Base-by-base conservation (phyloP, 2,888 invertebrate genomes). In the Eretmocerus hayati region DNA sequence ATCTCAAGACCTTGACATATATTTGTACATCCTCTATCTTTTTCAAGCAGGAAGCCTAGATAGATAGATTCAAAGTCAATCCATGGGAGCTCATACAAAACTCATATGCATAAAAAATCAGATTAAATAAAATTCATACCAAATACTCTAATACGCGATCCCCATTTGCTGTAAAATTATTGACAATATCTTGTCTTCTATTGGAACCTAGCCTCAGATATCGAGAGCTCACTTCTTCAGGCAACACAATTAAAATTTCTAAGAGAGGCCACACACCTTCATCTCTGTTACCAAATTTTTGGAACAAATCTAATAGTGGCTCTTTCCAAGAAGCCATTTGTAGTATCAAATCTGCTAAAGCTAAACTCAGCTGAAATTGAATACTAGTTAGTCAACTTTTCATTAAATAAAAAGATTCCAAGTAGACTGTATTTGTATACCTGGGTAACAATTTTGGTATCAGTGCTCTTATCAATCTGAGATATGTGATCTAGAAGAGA, bases 301-400 rank as follows among this genome's bases (percentile, higher is more conserved):
- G 82, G 31, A 96, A 82, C 55, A 97, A 74, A 69, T 93, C 91
- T 62, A 82, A 75, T 41, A 91, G 81, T 37, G 95, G 91, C 65
- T 87, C 84, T 61, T 87, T 85, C 97, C 97, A 99, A 0, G 86
- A 74, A 15, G 87, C 82, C 89, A 96, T 94, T 72, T 96, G 90
- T 42, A 99, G 75, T 4, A 92, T 89, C 57, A 99, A 75, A 74
- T 97, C 96, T 16, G 95, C 91, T 39, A 99, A 75, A 1, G 96
- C 95, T 51, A 97, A 73, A 63, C 92, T 90, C 43, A 99, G 75
- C 78, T 84, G 71, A n/a, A n/a, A n/a, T n/a, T n/a, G n/a, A n/a
- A n/a, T n/a, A n/a, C 30, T 66, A 66, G 49, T 41, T 46, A n/a
- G n/a, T n/a, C n/a, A n/a, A n/a, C n/a, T n/a, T n/a, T n/a, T 13